A percentile compares a stretch with the other conserved stretches of the same genome.
phyloP scores from a whole-genome alignment of 1,140 invertebrate genomes.

The Drosophila sp. region DNA sequence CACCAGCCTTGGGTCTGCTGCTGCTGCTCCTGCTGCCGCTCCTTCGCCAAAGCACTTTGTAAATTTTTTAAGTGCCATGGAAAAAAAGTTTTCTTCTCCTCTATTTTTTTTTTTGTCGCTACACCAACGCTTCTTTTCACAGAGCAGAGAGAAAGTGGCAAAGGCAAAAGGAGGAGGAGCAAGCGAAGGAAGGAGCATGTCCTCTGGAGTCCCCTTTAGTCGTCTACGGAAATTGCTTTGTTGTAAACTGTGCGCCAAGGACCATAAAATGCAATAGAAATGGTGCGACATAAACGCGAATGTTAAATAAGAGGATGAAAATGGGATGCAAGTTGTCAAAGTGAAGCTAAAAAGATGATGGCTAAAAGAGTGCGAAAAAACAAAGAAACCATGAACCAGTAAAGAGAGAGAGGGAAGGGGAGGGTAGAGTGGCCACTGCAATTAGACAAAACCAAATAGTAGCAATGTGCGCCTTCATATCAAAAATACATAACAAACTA shows the following conservation, averaged over 20 bases:
- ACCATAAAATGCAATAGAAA: conserved; percentile 53
- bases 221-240: conserved; percentile 63
- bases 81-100: conserved; percentile 42
- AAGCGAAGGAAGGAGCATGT: background rate
- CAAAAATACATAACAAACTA: background rate
- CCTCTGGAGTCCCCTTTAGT: conserved; percentile 29
- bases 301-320: conserved; percentile 10
- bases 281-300: conserved; percentile 16
- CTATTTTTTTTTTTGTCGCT: conserved; percentile 27
- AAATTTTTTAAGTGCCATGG: conserved; percentile 78
- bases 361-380: background rate
- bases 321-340: conserved; percentile 39
- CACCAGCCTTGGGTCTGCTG: conserved; percentile 38
- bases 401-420: background rate
- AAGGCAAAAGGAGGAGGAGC: background rate
- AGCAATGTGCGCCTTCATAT: background rate
- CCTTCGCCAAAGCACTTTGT: conserved; percentile 73
- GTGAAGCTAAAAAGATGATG: conserved; percentile 18
- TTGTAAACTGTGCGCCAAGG: conserved; percentile 49
- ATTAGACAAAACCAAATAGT: conserved; percentile 33
- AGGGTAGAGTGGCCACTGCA: conserved; percentile 23
- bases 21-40: conserved; percentile 36
- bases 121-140: conserved; percentile 32
- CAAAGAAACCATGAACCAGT: no score
- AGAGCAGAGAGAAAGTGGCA: background rate